phyloP scores from a whole-genome alignment of 2,113 vertebrate genomes.

The Cyphomyrus plagiostoma region DNA sequence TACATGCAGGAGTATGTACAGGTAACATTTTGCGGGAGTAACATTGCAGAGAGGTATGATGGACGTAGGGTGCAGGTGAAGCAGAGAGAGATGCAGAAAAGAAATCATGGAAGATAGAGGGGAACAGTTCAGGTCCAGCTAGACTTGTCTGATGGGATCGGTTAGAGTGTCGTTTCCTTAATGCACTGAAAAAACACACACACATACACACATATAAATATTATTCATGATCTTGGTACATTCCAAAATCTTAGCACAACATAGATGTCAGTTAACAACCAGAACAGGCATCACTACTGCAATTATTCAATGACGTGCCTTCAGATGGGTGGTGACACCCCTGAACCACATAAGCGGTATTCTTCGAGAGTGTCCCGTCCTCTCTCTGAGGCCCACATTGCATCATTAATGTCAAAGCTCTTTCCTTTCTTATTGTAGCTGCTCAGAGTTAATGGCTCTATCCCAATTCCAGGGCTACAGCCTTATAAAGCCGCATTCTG shows the following conservation, averaged over 20 bases:
- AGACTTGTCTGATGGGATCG: background rate
- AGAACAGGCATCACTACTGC: background rate
- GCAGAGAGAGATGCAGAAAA: background rate
- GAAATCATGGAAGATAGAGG: background rate
- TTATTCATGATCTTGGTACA: background rate
- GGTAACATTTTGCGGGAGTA: background rate
- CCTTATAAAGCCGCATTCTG: background rate
- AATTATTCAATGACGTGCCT: background rate
- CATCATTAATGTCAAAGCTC: background rate
- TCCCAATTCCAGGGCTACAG: background rate
- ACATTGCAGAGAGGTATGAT: background rate
- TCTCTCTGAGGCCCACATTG: background rate
- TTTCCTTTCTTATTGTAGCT: background rate
- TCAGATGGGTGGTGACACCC: background rate
- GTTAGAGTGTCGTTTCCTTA: conserved; percentile 24
- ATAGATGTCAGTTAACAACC: background rate
- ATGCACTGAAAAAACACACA: conserved; percentile 22
- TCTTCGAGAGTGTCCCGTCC: background rate
- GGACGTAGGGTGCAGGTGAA: background rate
- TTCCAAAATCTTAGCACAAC: background rate
- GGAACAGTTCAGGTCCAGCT: background rate
- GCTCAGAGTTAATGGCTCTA: background rate
- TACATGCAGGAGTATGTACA: background rate
- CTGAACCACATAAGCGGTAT: background rate
- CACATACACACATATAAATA: background rate